Evolutionary conservation across 2,113 vertebrate species (phyloP), one percentile per base, ranked within the genome.

Genomic region (Camarhynchus parvulus): DNA sequence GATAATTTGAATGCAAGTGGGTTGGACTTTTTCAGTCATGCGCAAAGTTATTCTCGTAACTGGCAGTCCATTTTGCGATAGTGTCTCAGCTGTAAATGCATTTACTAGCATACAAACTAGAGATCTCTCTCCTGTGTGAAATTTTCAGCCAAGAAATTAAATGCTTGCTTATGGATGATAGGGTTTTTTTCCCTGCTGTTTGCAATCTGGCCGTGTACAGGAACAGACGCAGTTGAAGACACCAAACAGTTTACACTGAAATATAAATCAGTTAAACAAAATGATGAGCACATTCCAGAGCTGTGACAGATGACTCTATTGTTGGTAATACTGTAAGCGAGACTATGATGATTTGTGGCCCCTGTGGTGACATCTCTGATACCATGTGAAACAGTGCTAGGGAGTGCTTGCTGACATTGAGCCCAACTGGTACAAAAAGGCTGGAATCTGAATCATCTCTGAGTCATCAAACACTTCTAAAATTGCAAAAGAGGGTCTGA

Each of bases 181-280:
- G 49, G 16, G 3, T 28, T 90, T 85, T 85, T 90, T 92, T 41
- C 66, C 70, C 73, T 73, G 44, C 87, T 95, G 83, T 89, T 97
- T 79, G 74, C 87, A 95, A 79, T 94, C 89, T 89, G 84, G 63
- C 42, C 73, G 49, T 83, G 50, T 53, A 69, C 41, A 69, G 75
- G 46, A 92, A 69, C 87, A 92, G 94, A 95, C 79, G 1, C 49
- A 64, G 37, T 0, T 91, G 69, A 94, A 94, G 77, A 52, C 37
- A 87, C 41, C 49, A 52, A 83, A 82, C 37, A 75, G 24, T 87
- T 82, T 87, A 72, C 9, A 58, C n/a, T 94, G 77, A 94, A 84
- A 92, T 91, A 81, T 72, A 89, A 89, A 92, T 89, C 83, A 89
- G 80, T 78, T 95, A 70, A 95, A 90, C 61, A 91, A 91, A 94